Percentiles rank a stretch among this genome's conserved stretches.
phyloP scores from a whole-genome alignment of 2,113 vertebrate species.

The Andinoacara biseriatus region DNA sequence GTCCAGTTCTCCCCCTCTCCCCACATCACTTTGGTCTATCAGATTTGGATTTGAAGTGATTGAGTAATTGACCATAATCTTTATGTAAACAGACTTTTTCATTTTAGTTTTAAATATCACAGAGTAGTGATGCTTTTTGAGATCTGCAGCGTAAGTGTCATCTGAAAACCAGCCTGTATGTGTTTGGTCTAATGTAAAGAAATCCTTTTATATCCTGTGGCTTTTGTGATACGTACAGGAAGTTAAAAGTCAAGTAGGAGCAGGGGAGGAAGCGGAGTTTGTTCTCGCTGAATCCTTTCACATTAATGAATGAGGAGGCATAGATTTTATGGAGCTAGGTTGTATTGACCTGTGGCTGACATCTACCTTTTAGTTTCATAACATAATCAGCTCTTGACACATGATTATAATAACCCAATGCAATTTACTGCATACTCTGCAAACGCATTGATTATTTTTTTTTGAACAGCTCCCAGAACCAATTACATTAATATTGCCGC shows the following conservation, averaged over 20 bases:
- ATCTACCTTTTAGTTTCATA: conserved; percentile 87
- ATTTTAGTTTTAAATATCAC: conserved; percentile 13
- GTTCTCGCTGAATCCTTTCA: conserved; percentile 40
- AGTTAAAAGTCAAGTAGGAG: conserved; percentile 1
- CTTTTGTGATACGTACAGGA: background rate
- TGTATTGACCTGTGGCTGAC: conserved; percentile 80
- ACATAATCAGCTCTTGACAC: conserved; percentile 88
- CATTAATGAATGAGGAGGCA: conserved; percentile 73
- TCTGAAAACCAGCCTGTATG: background rate
- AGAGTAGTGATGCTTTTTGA: background rate
- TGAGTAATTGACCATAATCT: background rate
- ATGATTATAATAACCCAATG: conserved; percentile 88
- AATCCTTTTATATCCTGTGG: background rate
- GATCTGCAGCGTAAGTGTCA: background rate
- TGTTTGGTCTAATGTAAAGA: background rate
- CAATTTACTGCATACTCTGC: conserved; percentile 89
- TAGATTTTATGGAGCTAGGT: conserved; percentile 79
- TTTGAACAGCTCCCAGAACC: conserved; percentile 91
- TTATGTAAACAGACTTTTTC: background rate
- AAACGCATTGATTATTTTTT: conserved; percentile 97
- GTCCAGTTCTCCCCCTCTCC: background rate
- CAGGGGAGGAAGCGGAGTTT: conserved; percentile 24
- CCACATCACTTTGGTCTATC: background rate
- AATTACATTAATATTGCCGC: conserved; percentile 99
- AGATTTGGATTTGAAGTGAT: background rate